Evolutionary conservation across 2,113 vertebrate genomes (phyloP), one percentile per base, ranked within the genome.

Genomic region (Pandion haliaetus): DNA sequence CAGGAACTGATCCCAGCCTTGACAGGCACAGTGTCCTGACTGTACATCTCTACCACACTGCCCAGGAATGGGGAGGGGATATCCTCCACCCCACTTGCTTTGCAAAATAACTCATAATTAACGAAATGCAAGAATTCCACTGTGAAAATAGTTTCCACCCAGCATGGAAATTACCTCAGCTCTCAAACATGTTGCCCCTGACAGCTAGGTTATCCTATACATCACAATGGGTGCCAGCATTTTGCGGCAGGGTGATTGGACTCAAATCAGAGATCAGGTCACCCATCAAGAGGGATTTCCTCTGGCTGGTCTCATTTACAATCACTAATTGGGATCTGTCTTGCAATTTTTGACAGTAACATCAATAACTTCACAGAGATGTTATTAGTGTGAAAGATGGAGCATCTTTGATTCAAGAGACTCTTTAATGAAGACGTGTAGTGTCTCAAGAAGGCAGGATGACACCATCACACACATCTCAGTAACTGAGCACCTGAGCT

Each of bases 111-210:
- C 47, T 38, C 11, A 1, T 73, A 42, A 89, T 93, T 91, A 94
- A 59, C 5, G 2, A 92, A 91, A 94, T 42, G 38, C 52, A 50
- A 76, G 83, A 97, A 94, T 95, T 91, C 73, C 78, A 17, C 62
- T 19, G 52, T 45, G 88, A 38, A 87, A 97, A 92, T 23, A 29
- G 45, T 91, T 95, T 45, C 96, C 94, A 95, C 72, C 88, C 92
- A 74, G 80, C 83, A 26, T 91, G 94, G 96, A 96, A 95, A 95
- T 97, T 91, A 96, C 67, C 95, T 97, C 95, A 97, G 77, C 95
- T 52, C 80, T 73, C 71, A 91, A 58, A 73, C 67, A 93, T 3
- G 90, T 87, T n/a, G 58, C 58, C 90, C 79, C 54, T 59, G 88
- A 31, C 36, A 29, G 63, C 72, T 47, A 50, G n/a, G 76, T n/a